Base-by-base conservation (phyloP, 1,140 invertebrate species). In the Drosophila leontia region DNA sequence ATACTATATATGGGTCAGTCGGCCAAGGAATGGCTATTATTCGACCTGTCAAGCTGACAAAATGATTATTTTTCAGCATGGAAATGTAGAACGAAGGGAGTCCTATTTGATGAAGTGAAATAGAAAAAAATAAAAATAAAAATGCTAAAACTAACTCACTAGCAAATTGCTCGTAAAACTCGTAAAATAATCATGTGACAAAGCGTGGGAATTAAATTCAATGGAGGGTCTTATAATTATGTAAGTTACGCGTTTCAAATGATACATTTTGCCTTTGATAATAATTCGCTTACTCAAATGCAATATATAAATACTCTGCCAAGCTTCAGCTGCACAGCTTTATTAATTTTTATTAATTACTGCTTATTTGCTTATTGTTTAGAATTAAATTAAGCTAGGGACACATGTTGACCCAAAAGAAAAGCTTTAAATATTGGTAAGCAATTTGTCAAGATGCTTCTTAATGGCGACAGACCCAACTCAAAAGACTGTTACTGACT, bases 21-120 rank as follows among this genome's bases (percentile, higher is more conserved):
- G 64, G 41, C 37, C 60, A 65, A 69, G 45, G 35, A 64, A 63
- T 50, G 65, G 48, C 39, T 51, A 57, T 69, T 69, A 42, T 70
- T 48, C 13, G 63, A 35, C 44, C 51, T 48, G 63, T 53, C 48
- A 37, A 50, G 45, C 26, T 71, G 64, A 70, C 64, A 57, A 55
- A 45, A 45, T 68, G 44, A 62, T 62, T 61, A 6, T 17, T 44
- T 19, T 44, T 29, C 57, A 37, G 11, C 34, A 17, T 67, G 17
- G 7, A 7, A 47, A n/a, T 35, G 42, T 15, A 26, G 53, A 56
- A 23, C 32, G 51, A 51, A 6, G 47, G n/a, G 19, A 8, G 7
- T 11, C 41, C 12, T 23, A 13, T 37, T 67, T 37, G 35, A 37
- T 64, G 41, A 32, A 63, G 61, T 65, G 35, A 23, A 42, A 17